Percentiles rank a stretch among this genome's conserved stretches.
phyloP scores from a whole-genome alignment of 1,140 invertebrate genomes.

The Pteromalus puparum region DNA sequence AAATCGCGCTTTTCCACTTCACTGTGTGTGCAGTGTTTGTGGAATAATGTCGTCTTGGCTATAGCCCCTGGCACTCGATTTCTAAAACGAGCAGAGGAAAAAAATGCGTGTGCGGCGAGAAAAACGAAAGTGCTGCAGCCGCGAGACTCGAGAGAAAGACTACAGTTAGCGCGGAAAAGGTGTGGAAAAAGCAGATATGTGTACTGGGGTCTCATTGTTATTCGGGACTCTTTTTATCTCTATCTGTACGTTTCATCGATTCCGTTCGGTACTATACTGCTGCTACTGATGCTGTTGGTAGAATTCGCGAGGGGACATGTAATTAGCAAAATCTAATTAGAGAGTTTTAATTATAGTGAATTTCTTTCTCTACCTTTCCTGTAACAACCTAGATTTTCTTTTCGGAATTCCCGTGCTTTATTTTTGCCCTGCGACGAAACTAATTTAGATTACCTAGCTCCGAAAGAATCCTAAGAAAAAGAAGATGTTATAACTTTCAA shows the following conservation, averaged over 20 bases:
- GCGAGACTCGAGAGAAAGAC: constrained; percentile 4
- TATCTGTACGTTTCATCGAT: constrained; percentile 7
- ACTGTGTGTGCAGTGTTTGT: background rate
- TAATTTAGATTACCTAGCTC: too few relatives aligned
- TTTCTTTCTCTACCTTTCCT: too few relatives aligned
- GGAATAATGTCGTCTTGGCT: constrained; percentile 22
- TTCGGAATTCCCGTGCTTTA: background rate
- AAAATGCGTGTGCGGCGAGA: background rate
- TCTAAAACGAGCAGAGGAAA: constrained; percentile 17
- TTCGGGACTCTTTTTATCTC: background rate
- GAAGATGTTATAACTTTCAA: too few relatives aligned
- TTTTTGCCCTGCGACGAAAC: background rate
- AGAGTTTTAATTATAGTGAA: constrained; percentile 9
- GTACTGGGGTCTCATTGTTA: background rate
- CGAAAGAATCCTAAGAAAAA: too few relatives aligned
- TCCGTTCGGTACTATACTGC: background rate
- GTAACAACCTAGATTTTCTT: background rate
- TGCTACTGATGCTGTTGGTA: background rate
- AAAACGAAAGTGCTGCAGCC: constrained; percentile 28
- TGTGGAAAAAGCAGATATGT: background rate
- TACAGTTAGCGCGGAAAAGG: background rate
- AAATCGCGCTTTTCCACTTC: constrained; percentile 22
- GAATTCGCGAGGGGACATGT: background rate
- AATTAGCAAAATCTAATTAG: constrained; percentile 23
- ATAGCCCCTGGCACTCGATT: constrained; percentile 11